Base-by-base conservation (phyloP, 2,797 vertebrate genomes). In the Parauchenoglanis ngamensis region DNA sequence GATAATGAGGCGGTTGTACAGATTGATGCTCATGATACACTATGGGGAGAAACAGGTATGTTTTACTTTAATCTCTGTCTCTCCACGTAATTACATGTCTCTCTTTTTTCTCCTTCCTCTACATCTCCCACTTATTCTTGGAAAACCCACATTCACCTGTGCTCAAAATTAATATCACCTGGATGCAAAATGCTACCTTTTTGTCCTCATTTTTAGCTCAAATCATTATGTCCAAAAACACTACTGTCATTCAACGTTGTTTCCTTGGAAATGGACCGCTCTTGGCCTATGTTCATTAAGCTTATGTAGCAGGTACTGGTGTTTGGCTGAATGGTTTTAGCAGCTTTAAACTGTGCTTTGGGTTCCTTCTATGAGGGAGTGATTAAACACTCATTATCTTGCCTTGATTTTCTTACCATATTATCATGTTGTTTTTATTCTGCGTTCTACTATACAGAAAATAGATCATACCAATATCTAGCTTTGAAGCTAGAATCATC, bases 31-130 rank as follows among this genome's bases (percentile, higher is more conserved):
- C 97, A 97, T 44, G 98, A 99, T 94, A 96, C 96, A 31, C 94
- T 99, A 92, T 99, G 98, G 98, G 98, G 98, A 95, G 98, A 99
- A 96, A 99, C 98, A 97, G 98, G 98, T 99, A 98, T 89, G 92
- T 94, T 85, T 73, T 57, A 7, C 54, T 68, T 61, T 52, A 61
- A 49, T 89, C 91, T 90, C 92, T 89, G 85, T 88, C 88, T 85
- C 90, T 25, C 10, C 2, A 31, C 52, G 4, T 67, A 68, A 68
- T 68, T 68, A 21, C n/a, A 23, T 31, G 21, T 28, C 52, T 12
- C 46, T 92, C 87, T 61, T 65, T 77, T 44, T 46, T 13, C 15
- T 31, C 25, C 92, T 92, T 91, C 90, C 91, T 89, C 85, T 87
- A 88, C 86, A 90, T 92, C 88, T 68, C 56, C 31, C 35, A n/a